Percentiles rank a stretch among this genome's conserved stretches.
Evolutionary conservation across 1,140 invertebrate species (phyloP).

Genomic region (Drosophila kohkoa): DNA sequence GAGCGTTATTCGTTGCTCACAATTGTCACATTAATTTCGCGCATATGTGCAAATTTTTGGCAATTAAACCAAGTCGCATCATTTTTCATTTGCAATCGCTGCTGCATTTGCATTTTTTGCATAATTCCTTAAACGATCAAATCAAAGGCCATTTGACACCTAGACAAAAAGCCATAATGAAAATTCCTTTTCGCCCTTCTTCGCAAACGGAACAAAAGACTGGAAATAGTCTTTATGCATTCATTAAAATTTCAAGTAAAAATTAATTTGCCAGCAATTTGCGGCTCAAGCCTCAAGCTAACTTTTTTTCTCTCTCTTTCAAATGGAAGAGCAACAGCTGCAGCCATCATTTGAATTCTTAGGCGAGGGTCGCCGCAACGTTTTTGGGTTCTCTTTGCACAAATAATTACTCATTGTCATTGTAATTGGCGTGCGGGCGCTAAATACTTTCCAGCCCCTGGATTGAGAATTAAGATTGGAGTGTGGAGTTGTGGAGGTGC

Average conservation of each 20-base stretch:
- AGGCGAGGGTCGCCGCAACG: slow-evolving; percentile 3
- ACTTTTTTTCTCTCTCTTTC: not conserved
- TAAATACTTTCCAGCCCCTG: slow-evolving; percentile 63
- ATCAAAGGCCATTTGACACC: slow-evolving; percentile 42
- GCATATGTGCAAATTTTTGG: slow-evolving; percentile 77
- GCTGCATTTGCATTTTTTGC: slow-evolving; percentile 25
- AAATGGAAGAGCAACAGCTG: slow-evolving; percentile 45
- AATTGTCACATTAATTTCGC: slow-evolving; percentile 70
- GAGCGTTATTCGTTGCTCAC: slow-evolving; percentile 17
- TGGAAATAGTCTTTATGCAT: slow-evolving; percentile 33
- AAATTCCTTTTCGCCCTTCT: slow-evolving; percentile 48
- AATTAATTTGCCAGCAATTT: slow-evolving; percentile 58
- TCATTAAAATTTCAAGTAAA: slow-evolving; percentile 70
- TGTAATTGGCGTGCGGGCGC: slow-evolving; percentile 79
- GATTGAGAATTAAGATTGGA: slow-evolving; percentile 2
- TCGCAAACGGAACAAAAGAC: slow-evolving; percentile 50
- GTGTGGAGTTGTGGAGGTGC: slow-evolving; percentile 2
- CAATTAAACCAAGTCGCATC: slow-evolving; percentile 61
- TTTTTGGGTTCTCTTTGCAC: slow-evolving; percentile 46
- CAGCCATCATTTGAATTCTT: slow-evolving; percentile 70
- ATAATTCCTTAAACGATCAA: not conserved
- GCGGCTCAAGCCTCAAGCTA: slow-evolving; percentile 13
- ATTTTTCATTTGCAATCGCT: slow-evolving; percentile 54
- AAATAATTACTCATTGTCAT: slow-evolving; percentile 84
- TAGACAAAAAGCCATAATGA: slow-evolving; percentile 49